Conservation (phyloP, 2,888 invertebrate genomes). For the Ormyrus labotus region DNA sequence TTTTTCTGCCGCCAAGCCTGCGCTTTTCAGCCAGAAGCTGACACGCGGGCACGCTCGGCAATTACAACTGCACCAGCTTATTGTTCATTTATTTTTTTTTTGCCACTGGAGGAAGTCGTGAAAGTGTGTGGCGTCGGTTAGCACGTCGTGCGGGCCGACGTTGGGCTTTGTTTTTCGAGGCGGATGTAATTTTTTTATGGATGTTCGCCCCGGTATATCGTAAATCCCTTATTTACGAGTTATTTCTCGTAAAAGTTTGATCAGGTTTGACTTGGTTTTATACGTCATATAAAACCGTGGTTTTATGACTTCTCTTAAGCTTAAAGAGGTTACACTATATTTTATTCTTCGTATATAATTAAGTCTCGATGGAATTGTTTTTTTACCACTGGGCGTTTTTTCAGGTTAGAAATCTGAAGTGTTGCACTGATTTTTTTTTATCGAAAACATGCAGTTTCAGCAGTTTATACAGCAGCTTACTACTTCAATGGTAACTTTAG, state of each 20-base stretch:
- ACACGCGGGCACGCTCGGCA: too few species aligned
- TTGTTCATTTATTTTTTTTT: background rate
- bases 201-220: background rate
- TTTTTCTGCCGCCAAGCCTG: too few species aligned
- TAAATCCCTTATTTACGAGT: slow-evolving; percentile 12
- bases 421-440: too few species aligned
- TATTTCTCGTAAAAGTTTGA: slow-evolving; percentile 25
- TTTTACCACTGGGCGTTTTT: too few species aligned
- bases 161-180: background rate
- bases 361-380: too few species aligned
- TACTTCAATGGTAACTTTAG: too few species aligned
- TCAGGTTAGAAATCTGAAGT: too few species aligned
- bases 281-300: background rate
- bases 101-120: background rate
- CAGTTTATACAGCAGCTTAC: too few species aligned
- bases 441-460: too few species aligned
- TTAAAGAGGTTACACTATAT: background rate
- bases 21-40: too few species aligned
- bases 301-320: background rate
- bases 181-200: slow-evolving; percentile 1
- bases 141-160: background rate
- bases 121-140: too few species aligned
- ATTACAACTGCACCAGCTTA: background rate
- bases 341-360: background rate
- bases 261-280: slow-evolving; percentile 6